A percentile compares a stretch with the other conserved stretches of the same genome.
Conservation (phyloP, 2,888 invertebrate species). For the Scaptomyza cyrtandrae region DNA sequence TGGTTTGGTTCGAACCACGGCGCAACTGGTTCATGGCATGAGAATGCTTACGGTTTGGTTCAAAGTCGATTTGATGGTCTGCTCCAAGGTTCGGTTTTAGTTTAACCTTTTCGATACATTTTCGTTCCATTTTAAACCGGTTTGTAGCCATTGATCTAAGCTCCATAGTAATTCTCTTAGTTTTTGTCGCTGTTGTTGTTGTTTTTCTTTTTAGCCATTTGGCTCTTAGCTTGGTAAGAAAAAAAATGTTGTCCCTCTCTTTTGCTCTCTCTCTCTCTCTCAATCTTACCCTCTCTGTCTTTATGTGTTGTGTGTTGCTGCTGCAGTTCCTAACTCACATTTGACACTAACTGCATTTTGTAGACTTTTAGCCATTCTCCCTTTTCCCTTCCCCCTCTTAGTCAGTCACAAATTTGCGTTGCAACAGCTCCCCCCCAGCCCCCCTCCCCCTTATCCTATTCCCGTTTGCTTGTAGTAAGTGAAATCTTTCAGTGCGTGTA, state of each 20-base stretch:
- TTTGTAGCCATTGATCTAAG: not conserved
- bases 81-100: too few relatives aligned
- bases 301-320: constrained; percentile 21
- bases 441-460: not conserved
- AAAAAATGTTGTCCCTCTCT: not conserved
- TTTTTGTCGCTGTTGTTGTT: not conserved
- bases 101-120: not conserved
- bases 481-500: constrained; percentile 76
- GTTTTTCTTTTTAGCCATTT: constrained; percentile 42
- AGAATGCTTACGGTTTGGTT: not conserved
- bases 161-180: not conserved
- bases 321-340: constrained; percentile 51
- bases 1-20: not conserved
- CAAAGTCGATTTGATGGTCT: not conserved
- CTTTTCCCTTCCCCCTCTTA: not conserved
- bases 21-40: not conserved
- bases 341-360: constrained; percentile 73
- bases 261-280: too few relatives aligned
- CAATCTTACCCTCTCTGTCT: not conserved
- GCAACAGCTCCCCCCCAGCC: not conserved
- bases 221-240: constrained; percentile 31
- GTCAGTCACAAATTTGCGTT: constrained; percentile 13
- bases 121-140: not conserved
- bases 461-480: constrained; percentile 47
- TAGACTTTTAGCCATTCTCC: constrained; percentile 43